Conservation (phyloP, 2,888 invertebrate species). For the Dicycla oo region DNA sequence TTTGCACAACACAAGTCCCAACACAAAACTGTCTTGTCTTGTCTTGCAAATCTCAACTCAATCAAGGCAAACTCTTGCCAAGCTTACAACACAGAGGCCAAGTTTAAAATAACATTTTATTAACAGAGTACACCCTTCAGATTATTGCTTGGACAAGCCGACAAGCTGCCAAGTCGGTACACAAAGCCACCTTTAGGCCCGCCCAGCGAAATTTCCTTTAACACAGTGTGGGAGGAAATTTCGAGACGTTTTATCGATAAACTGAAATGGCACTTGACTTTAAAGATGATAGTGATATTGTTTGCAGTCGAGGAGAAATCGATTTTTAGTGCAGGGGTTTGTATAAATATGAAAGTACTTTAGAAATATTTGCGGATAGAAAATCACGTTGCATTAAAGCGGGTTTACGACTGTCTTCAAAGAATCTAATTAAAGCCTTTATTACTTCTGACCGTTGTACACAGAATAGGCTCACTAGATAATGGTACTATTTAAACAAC, state of each 20-base stretch:
- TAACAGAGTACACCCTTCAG: conserved; percentile 34
- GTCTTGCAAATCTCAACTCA: neutral
- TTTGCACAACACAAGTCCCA: too few relatives aligned
- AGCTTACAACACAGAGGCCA: conserved; percentile 13
- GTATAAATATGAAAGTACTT: neutral
- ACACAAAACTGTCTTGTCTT: too few relatives aligned
- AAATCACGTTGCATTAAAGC: neutral
- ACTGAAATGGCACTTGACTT: conserved; percentile 6
- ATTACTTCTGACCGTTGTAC: too few relatives aligned
- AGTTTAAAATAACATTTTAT: conserved; percentile 46
- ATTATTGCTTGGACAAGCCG: conserved; percentile 46
- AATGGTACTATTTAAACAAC: neutral
- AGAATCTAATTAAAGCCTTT: neutral
- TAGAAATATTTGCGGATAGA: too few relatives aligned
- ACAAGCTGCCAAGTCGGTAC: conserved; percentile 39
- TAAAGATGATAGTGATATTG: neutral
- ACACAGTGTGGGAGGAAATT: conserved; percentile 9
- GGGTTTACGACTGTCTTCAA: neutral
- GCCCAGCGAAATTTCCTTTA: conserved; percentile 14
- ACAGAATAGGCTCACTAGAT: neutral
- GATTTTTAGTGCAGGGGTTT: neutral
- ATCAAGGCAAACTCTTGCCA: conserved; percentile 12
- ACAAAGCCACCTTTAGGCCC: conserved; percentile 41
- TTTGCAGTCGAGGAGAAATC: neutral
- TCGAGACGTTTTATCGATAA: conserved; percentile 35